These are phyloP conservation scores for Butorides virescens DNA, from an alignment of 2,113 vertebrate genomes.

Conservation along the genomic window DNA sequence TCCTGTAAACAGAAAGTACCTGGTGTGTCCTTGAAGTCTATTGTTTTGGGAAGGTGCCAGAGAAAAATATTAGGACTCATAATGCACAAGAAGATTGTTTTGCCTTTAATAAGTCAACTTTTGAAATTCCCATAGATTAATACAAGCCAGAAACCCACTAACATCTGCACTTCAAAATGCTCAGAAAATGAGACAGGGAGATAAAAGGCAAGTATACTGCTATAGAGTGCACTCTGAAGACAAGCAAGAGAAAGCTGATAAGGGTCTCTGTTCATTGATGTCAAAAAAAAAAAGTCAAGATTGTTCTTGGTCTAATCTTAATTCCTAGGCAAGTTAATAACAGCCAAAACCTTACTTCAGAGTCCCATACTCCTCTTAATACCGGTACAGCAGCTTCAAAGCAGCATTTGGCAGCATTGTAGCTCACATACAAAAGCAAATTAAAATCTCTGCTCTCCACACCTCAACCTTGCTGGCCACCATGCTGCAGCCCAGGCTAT, in stretches of 20 bases:
- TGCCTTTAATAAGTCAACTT: background rate
- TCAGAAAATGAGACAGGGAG: background rate
- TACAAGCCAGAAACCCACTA: background rate
- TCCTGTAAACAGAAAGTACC: background rate
- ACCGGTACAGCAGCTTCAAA: background rate
- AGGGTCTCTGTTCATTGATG: background rate
- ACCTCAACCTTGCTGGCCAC: background rate
- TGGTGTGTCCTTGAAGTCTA: background rate
- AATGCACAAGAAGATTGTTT: background rate
- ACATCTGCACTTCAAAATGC: background rate
- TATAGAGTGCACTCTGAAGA: background rate
- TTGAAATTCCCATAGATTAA: background rate
- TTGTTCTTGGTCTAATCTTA: background rate
- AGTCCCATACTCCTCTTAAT: background rate
- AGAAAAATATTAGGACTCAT: background rate
- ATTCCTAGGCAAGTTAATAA: background rate
- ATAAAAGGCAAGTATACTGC: background rate
- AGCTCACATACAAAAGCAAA: background rate
- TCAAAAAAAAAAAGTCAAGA: background rate
- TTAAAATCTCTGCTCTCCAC: background rate
- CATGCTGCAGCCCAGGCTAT: background rate
- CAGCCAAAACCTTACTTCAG: background rate
- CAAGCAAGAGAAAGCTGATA: background rate
- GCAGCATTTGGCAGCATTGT: background rate
- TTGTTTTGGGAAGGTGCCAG: background rate